These are phyloP conservation scores for Tursiops truncatus DNA, from an alignment of 2,113 vertebrate species.

Conservation along the genomic window DNA sequence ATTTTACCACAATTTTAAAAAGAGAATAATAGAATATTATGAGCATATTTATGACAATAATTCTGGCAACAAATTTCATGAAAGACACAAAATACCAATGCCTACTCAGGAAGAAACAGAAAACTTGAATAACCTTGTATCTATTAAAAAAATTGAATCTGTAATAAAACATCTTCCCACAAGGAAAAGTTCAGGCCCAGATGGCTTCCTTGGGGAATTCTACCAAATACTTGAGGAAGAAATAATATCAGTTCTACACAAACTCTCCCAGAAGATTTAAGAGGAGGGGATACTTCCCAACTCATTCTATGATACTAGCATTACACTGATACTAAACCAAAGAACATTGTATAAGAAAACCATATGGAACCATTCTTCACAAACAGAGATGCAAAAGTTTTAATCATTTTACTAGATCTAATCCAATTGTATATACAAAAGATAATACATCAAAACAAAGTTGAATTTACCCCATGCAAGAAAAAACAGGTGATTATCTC, in stretches of 20 bases:
- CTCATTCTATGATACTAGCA: background rate
- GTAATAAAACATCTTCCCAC: no score
- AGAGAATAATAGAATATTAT: background rate
- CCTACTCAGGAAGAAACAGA: background rate
- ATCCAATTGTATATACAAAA: background rate
- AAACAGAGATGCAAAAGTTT: background rate
- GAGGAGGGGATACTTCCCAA: no score
- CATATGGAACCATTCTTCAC: background rate
- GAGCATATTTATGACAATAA: background rate
- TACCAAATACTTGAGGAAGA: no score
- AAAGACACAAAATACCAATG: background rate
- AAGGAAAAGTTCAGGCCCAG: no score
- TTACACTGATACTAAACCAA: background rate
- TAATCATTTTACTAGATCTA: background rate
- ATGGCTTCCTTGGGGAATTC: no score
- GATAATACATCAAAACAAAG: background rate
- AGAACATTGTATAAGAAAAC: background rate
- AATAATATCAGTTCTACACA: no score
- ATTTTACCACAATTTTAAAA: background rate
- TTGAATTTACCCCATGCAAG: background rate
- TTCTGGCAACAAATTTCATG: slow-evolving; percentile 7
- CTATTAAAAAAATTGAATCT: no score
- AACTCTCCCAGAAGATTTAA: no score
- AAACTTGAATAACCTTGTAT: background rate
- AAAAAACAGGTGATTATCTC: background rate